Percentiles rank a stretch among this genome's conserved stretches.
These are phyloP conservation scores for Lampris megalopsis DNA, from an alignment of 2,113 vertebrate species.

Conservation along the genomic window DNA sequence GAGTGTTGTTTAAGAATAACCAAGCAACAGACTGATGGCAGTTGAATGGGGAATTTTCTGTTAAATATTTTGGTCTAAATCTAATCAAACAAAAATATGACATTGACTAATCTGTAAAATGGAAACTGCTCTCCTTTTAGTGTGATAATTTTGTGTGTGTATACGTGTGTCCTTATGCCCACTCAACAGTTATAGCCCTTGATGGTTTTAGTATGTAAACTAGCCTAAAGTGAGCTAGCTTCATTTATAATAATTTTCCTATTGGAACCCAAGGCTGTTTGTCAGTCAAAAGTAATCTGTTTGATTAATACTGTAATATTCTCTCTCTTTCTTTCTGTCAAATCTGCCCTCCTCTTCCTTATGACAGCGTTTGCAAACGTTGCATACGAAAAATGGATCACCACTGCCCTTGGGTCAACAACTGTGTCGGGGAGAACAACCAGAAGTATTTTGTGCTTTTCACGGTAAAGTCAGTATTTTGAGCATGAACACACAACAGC, in stretches of 20 bases:
- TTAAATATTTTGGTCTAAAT: too few relatives aligned
- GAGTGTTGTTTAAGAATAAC: not conserved
- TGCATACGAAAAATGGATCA: slow-evolving; percentile 99
- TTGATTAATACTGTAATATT: not conserved
- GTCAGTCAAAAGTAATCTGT: not conserved
- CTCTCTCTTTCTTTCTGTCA: not conserved
- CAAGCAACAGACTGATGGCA: not conserved
- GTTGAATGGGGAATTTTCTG: too few relatives aligned
- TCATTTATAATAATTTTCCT: not conserved
- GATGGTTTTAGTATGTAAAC: not conserved
- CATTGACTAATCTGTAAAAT: not conserved
- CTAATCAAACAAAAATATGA: too few relatives aligned
- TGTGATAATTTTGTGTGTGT: not conserved
- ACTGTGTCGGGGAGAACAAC: slow-evolving; percentile 99
- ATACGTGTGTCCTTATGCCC: not conserved
- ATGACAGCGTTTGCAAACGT: slow-evolving; percentile 93
- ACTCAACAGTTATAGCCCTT: not conserved
- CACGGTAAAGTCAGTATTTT: slow-evolving; percentile 88
- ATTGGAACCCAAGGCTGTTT: not conserved
- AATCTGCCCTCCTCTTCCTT: not conserved
- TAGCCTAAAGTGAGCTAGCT: not conserved
- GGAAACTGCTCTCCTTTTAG: not conserved
- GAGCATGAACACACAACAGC: not conserved
- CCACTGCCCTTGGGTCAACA: slow-evolving; percentile 99
- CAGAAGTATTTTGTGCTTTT: slow-evolving; percentile 99